phyloP scores from a whole-genome alignment of 2,888 invertebrate species.

The Ditylenchus weischeri region DNA sequence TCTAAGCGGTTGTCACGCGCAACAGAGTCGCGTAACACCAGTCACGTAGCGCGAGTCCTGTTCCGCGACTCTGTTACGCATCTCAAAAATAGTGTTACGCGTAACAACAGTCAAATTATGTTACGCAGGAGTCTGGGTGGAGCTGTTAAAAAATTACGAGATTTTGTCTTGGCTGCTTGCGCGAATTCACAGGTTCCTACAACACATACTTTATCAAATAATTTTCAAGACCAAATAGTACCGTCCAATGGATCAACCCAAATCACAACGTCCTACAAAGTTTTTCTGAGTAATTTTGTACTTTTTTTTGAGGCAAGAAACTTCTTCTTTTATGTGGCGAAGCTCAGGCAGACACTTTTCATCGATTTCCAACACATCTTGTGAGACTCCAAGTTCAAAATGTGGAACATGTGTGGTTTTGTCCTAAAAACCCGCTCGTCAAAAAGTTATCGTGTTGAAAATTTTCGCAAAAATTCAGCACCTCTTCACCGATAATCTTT shows the following conservation, averaged over 20 bases:
- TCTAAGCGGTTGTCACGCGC: too few relatives aligned
- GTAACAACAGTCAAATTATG: too few relatives aligned
- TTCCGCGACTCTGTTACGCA: too few relatives aligned
- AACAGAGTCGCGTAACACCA: too few relatives aligned
- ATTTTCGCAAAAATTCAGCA: slow-evolving; percentile 36
- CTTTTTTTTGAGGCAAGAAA: slow-evolving; percentile 4
- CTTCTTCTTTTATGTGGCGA: slow-evolving; percentile 34
- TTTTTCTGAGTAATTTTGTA: not conserved
- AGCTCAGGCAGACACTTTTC: slow-evolving; percentile 71
- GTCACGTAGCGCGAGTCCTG: too few relatives aligned
- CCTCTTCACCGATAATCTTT: slow-evolving; percentile 82
- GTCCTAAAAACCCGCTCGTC: slow-evolving; percentile 54
- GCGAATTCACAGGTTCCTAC: slow-evolving; percentile 82
- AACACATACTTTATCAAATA: not conserved
- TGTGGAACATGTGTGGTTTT: slow-evolving; percentile 70
- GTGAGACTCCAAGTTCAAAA: slow-evolving; percentile 73
- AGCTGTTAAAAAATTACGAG: slow-evolving; percentile 34
- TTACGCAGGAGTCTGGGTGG: too few relatives aligned
- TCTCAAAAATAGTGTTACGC: too few relatives aligned
- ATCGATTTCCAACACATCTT: slow-evolving; percentile 66
- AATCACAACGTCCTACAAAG: slow-evolving; percentile 68
- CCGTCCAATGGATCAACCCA: slow-evolving; percentile 98
- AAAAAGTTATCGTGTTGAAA: not conserved
- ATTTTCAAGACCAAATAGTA: not conserved
- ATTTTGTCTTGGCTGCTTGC: slow-evolving; percentile 68